Conservation (phyloP, 2,113 vertebrate species). For the Rallus limicola region DNA sequence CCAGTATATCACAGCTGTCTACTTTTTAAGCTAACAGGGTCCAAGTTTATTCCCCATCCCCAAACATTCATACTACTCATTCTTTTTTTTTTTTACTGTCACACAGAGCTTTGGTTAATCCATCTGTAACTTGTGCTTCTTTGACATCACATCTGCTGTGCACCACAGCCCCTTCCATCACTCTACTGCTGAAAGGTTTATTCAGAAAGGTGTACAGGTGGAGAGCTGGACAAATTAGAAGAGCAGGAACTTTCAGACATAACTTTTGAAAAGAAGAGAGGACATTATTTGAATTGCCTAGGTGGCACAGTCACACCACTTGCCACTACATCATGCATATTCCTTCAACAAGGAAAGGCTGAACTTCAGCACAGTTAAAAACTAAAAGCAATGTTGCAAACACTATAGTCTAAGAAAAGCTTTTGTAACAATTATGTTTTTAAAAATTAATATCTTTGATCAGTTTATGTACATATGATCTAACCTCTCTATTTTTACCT, state of each 20-base stretch:
- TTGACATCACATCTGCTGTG: background rate
- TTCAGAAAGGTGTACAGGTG: background rate
- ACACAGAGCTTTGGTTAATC: background rate
- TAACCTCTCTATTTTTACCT: background rate
- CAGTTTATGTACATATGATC: background rate
- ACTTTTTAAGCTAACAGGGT: background rate
- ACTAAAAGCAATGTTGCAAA: background rate
- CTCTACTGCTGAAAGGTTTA: background rate
- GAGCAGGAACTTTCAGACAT: background rate
- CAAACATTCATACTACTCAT: background rate
- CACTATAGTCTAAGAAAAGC: background rate
- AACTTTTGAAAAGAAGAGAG: background rate
- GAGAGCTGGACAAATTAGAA: background rate
- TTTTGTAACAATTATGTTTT: background rate
- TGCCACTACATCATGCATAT: accelerated
- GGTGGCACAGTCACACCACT: background rate
- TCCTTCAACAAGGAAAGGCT: background rate
- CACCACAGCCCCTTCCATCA: background rate
- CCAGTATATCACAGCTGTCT: background rate
- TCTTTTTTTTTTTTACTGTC: background rate
- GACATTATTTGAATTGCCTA: background rate
- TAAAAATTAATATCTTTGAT: background rate
- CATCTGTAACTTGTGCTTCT: background rate
- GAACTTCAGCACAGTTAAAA: background rate
- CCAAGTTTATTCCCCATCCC: background rate